Evolutionary conservation across 2,797 vertebrate genomes (phyloP).

Genomic region (Clarias platycephalus): DNA sequence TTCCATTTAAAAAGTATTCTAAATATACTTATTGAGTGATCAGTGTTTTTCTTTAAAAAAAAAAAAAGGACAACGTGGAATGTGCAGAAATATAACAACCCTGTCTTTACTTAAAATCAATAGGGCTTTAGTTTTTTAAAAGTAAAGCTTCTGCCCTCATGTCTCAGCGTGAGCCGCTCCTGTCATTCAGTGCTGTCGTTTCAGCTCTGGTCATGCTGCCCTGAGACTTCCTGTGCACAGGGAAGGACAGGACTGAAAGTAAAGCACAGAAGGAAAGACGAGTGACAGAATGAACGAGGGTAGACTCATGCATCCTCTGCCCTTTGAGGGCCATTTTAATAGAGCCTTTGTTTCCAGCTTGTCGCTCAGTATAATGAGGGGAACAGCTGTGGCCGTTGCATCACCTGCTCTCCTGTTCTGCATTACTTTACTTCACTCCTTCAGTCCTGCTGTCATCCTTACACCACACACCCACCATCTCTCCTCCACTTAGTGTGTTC

Average conservation of each 20-base stretch:
- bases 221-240: not conserved
- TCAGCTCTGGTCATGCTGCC: not conserved
- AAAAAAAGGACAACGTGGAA: not conserved
- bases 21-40: not conserved
- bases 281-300: conserved; percentile 56
- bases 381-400: conserved; percentile 56
- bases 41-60: not conserved
- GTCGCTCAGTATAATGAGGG: conserved; percentile 71
- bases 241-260: conserved; percentile 8
- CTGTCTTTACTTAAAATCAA: not conserved
- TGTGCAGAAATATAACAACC: not conserved
- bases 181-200: conserved; percentile 29
- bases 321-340: conserved; percentile 64
- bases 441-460: conserved; percentile 7
- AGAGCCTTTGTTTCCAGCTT: conserved; percentile 67
- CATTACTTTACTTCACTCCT: conserved; percentile 24
- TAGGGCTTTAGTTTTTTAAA: not conserved
- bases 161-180: not conserved
- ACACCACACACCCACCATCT: conserved; percentile 1
- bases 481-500: not conserved
- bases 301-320: conserved; percentile 55
- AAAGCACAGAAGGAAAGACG: conserved; percentile 11
- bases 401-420: conserved; percentile 38
- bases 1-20: not conserved
- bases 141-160: not conserved